phyloP scores from a whole-genome alignment of 2,888 invertebrate genomes.

The Oxytorus armatus region DNA sequence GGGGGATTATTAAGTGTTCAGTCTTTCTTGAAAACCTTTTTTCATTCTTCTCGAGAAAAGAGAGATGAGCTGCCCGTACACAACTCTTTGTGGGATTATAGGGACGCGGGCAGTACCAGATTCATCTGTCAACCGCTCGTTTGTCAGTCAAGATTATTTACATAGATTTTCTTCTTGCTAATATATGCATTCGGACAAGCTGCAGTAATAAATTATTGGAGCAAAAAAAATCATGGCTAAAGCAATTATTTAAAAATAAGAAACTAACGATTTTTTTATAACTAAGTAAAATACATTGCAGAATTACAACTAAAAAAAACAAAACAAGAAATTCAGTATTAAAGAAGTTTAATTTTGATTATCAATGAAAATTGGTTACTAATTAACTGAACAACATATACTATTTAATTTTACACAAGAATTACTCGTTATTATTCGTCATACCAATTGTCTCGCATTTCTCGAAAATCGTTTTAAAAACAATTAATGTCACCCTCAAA shows the following conservation, averaged over 20 bases:
- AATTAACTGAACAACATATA: too few relatives aligned
- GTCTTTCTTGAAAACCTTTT: constrained; percentile 27
- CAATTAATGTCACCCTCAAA: too few relatives aligned
- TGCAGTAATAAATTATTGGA: not conserved
- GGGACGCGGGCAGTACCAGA: not conserved
- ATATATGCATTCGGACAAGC: not conserved
- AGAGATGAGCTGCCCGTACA: not conserved
- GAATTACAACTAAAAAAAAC: too few relatives aligned
- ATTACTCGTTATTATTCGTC: too few relatives aligned
- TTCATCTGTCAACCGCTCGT: constrained; percentile 17
- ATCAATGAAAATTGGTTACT: too few relatives aligned
- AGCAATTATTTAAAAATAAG: not conserved
- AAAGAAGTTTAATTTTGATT: too few relatives aligned
- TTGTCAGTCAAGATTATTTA: constrained; percentile 10
- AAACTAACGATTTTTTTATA: not conserved
- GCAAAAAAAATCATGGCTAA: not conserved
- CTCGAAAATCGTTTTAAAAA: too few relatives aligned
- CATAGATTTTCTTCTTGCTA: not conserved
- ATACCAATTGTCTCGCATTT: too few relatives aligned
- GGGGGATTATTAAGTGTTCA: constrained; percentile 28
- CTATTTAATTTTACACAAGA: too few relatives aligned
- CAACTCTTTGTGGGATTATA: constrained; percentile 6
- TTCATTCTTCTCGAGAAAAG: constrained; percentile 1
- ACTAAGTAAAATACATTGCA: too few relatives aligned
- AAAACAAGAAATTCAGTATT: not conserved